Evolutionary conservation across 2,113 vertebrate species (phyloP), one percentile per base, ranked within the genome.

Genomic region (Eonycteris spelaea): DNA sequence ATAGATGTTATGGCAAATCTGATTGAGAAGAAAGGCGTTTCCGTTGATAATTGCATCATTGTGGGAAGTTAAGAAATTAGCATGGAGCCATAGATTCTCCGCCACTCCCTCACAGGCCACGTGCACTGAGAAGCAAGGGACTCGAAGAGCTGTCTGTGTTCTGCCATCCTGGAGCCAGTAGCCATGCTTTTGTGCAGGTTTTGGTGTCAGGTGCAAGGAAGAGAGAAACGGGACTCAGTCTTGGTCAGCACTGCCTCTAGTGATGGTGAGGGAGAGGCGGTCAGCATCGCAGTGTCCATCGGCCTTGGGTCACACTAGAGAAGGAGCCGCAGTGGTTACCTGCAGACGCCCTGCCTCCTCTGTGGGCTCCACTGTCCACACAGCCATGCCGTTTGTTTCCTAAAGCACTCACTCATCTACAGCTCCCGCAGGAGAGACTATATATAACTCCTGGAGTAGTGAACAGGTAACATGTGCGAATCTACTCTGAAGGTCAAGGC

Each of bases 161-260:
- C 94, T 83, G 8, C 98, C 98, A 30, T 98, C 94, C 10, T 19
- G 94, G 61, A 97, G 40, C 33, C 24, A 35, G 7, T 97, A 97
- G 6, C 22, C 92, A 82, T 94, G 38, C 9, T 95, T 95, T 40
- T 93, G 93, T 0, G 73, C 96, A 71, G n/a, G 28, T 8, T 97
- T 95, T 35, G 53, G 78, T 1, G 95, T 98, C 45, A 98, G 24
- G 1, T 3, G 89, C 33, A 51, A 67, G 24, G 95, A 84, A 3
- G 97, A 98, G 94, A 98, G 84, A 30, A 97, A 98, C 11, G 96
- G 97, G 1, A 98, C 53, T 98, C 98, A 98, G 61, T 97, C 94
- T 70, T 96, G 95, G 71, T 98, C 97, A 70, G 97, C 94, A 0
- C 98, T 98, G 14, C 98, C 98, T 57, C 0, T 97, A 15, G 63